Evolutionary conservation across 2,113 vertebrate genomes (phyloP), one percentile per base, ranked within the genome.

Genomic region (Oxyura jamaicensis): DNA sequence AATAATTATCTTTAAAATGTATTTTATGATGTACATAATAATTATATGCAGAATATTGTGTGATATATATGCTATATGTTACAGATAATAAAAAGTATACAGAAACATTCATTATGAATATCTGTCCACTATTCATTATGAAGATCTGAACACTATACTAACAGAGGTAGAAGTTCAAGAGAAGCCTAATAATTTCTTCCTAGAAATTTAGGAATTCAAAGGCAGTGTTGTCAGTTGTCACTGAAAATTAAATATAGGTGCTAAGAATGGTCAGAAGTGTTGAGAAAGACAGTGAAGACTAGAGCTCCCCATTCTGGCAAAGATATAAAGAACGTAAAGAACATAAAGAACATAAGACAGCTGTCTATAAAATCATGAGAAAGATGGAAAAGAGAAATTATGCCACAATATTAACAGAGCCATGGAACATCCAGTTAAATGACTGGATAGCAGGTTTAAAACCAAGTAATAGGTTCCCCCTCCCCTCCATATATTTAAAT

Each of bases 401-500:
- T 23, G 14, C 25, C 23, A 36, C 36, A 36, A 15, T 63, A 36
- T 26, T 63, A 63, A 36, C 25, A 28, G 60, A 28, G 46, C 50
- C 46, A 25, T 19, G 3, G 10, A 7, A 3, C 0, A 0, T 78
- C 8, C 31, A 26, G 6, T 60, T 28, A 87, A 84, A 82, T 33
- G 6, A 71, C 3, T n/a, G 21, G 4, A 21, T 36, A 88, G 14
- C 7, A 78, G 60, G 26, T 56, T 62, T 36, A 83, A 83, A 86
- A 73, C 4, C 6, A 65, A 68, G 17, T 33, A 62, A 12, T 8
- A 52, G 29, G 4, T 74, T 12, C 48, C 48, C 4, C 50, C 8
- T 21, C 15, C 3, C 28, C 58, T 7, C 26, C 22, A 13, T 23
- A 23, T 26, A 28, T 39, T 44, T 52, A 58, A 52, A 62, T 22